Conservation (phyloP, 2,113 vertebrate genomes). For the Perccottus glenii region DNA sequence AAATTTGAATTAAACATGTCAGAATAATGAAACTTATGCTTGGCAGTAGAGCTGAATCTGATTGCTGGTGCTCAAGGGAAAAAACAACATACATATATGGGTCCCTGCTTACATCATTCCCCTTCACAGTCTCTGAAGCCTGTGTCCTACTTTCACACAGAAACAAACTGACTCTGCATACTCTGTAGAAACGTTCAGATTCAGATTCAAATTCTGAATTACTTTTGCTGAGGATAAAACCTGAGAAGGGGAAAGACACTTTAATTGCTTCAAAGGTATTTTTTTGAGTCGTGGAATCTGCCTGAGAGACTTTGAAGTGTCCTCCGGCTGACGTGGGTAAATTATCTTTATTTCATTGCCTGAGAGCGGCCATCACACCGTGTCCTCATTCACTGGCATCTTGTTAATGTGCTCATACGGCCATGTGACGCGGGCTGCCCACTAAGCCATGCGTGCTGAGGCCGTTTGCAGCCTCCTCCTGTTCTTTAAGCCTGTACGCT, state of each 20-base stretch:
- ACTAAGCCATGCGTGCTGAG: conserved; percentile 55
- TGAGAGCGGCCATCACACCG: too few relatives aligned
- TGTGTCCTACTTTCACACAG: conserved; percentile 60
- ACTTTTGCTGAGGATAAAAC: conserved; percentile 16
- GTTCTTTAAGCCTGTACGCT: conserved; percentile 37
- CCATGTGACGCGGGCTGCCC: conserved; percentile 57
- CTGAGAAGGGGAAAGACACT: too few relatives aligned
- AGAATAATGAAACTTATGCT: conserved; percentile 10
- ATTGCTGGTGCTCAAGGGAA: conserved; percentile 25
- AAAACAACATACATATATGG: conserved; percentile 49
- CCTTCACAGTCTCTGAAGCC: conserved; percentile 47
- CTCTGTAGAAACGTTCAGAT: background rate
- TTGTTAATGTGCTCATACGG: conserved; percentile 51
- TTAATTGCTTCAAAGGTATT: conserved; percentile 47
- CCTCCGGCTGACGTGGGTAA: conserved; percentile 28
- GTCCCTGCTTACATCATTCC: conserved; percentile 60
- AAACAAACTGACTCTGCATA: conserved; percentile 23
- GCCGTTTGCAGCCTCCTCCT: conserved; percentile 37
- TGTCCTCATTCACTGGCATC: conserved; percentile 33
- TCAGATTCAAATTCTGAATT: conserved; percentile 16
- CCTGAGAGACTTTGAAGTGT: conserved; percentile 40
- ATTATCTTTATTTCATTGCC: too few relatives aligned
- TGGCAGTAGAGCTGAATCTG: conserved; percentile 4
- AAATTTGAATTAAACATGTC: background rate
- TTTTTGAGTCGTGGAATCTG: conserved; percentile 34